A percentile compares a stretch with the other conserved stretches of the same genome.
phyloP scores from a whole-genome alignment of 2,113 vertebrate species.

The Petrocephalus microphthalmus region DNA sequence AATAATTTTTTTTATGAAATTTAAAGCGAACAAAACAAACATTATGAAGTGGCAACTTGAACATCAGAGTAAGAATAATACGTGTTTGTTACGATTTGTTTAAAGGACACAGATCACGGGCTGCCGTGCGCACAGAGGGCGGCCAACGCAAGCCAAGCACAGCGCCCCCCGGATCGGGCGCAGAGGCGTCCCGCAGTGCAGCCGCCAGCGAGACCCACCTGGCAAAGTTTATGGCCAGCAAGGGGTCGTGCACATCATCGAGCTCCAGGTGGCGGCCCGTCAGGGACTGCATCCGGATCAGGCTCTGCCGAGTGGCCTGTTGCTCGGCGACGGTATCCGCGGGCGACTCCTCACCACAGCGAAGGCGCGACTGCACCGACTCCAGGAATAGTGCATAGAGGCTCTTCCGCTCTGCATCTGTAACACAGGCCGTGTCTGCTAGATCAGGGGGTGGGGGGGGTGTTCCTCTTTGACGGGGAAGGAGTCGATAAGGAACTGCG shows the following conservation, averaged over 20 bases:
- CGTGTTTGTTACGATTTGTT: not conserved
- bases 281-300: constrained; percentile 90
- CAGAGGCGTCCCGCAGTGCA: not conserved
- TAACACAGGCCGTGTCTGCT: not conserved
- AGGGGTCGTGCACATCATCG: constrained; percentile 79
- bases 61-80: not conserved
- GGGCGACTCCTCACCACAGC: constrained; percentile 70
- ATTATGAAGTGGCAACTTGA: not conserved
- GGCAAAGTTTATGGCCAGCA: constrained; percentile 92
- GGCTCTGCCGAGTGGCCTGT: constrained; percentile 73
- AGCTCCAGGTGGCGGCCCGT: constrained; percentile 80
- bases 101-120: not conserved
- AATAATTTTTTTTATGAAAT: too few relatives aligned
- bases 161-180: not conserved
- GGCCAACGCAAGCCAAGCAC: not conserved
- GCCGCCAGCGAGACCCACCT: constrained; percentile 57
- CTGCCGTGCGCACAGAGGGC: too few relatives aligned
- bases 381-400: constrained; percentile 84
- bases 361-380: constrained; percentile 83
- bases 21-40: not conserved
- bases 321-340: constrained; percentile 66
- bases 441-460: not conserved
- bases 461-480: not conserved
- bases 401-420: constrained; percentile 91
- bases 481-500: not conserved